A percentile compares a stretch with the other conserved stretches of the same genome.
These are phyloP conservation scores for Lycocerus yunnanus DNA, from an alignment of 2,888 invertebrate genomes.

Conservation along the genomic window DNA sequence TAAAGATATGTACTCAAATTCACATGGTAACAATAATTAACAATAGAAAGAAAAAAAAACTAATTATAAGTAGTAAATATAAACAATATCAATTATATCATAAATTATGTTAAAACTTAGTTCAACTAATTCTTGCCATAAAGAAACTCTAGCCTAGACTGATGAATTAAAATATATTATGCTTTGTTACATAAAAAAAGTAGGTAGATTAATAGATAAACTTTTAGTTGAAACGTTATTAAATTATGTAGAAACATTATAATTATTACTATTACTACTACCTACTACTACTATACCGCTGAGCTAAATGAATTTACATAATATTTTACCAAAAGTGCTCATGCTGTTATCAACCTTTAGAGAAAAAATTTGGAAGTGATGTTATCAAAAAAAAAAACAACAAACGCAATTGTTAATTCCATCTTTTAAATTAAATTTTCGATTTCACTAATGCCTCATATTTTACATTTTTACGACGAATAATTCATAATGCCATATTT, in stretches of 20 bases:
- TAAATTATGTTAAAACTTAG: slow-evolving; percentile 35
- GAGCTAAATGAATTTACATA: slow-evolving; percentile 47
- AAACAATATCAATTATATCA: slow-evolving; percentile 50
- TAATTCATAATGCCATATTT: slow-evolving; percentile 1
- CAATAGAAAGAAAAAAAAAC: slow-evolving; percentile 38
- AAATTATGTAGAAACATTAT: slow-evolving; percentile 36
- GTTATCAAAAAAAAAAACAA: slow-evolving; percentile 5
- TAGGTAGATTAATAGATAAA: slow-evolving; percentile 39
- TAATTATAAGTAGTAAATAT: slow-evolving; percentile 44
- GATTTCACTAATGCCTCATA: slow-evolving; percentile 20
- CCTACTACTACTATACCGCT: slow-evolving; percentile 35
- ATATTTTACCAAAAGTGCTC: slow-evolving; percentile 73
- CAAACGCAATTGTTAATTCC: neutral
- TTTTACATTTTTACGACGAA: slow-evolving; percentile 11
- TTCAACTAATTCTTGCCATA: slow-evolving; percentile 55
- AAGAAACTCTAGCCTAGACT: slow-evolving; percentile 56
- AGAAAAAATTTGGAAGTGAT: slow-evolving; percentile 24
- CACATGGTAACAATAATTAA: slow-evolving; percentile 23
- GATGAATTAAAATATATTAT: slow-evolving; percentile 43
- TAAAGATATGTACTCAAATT: slow-evolving; percentile 16
- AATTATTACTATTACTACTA: slow-evolving; percentile 11
- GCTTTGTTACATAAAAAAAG: slow-evolving; percentile 46
- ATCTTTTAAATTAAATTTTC: slow-evolving; percentile 13
- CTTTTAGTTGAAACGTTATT: slow-evolving; percentile 30
- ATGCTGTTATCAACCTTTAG: slow-evolving; percentile 61